A percentile compares a stretch with the other conserved stretches of the same genome.
Evolutionary conservation across 2,113 vertebrate genomes (phyloP).

Genomic region (Chinchilla lanigera): DNA sequence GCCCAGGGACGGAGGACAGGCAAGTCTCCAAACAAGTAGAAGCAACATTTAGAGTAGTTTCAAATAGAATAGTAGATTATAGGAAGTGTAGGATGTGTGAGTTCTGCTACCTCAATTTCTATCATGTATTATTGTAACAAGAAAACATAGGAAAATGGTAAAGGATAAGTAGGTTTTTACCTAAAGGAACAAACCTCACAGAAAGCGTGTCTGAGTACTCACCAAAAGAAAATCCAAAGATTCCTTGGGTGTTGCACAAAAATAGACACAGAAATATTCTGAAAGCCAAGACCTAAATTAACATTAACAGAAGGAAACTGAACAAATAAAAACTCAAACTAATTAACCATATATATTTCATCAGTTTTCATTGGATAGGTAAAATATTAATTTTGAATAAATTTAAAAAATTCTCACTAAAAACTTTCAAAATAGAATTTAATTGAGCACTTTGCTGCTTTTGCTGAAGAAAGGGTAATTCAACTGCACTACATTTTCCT

Average conservation of each 20-base stretch:
- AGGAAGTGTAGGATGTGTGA: too few relatives aligned
- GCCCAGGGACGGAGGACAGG: background rate
- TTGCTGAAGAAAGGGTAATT: background rate
- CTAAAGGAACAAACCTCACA: background rate
- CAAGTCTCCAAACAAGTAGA: too few relatives aligned
- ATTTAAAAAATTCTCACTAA: background rate
- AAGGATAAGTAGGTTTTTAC: background rate
- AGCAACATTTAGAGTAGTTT: background rate
- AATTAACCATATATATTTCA: background rate
- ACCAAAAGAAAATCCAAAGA: background rate
- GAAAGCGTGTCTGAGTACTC: background rate
- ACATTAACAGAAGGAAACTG: background rate
- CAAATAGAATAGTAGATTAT: background rate
- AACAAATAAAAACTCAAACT: background rate
- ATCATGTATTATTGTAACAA: background rate
- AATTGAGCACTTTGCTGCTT: background rate
- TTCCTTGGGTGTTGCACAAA: background rate
- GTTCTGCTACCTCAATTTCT: background rate
- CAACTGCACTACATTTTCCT: background rate
- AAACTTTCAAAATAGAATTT: conserved; percentile 20
- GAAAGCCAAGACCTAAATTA: background rate
- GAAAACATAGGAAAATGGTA: background rate
- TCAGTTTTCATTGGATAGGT: background rate
- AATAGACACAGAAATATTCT: background rate
- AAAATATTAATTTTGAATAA: conserved; percentile 18